Conservation (phyloP, 2,113 vertebrate genomes). For the Mionectes macconnelli region DNA sequence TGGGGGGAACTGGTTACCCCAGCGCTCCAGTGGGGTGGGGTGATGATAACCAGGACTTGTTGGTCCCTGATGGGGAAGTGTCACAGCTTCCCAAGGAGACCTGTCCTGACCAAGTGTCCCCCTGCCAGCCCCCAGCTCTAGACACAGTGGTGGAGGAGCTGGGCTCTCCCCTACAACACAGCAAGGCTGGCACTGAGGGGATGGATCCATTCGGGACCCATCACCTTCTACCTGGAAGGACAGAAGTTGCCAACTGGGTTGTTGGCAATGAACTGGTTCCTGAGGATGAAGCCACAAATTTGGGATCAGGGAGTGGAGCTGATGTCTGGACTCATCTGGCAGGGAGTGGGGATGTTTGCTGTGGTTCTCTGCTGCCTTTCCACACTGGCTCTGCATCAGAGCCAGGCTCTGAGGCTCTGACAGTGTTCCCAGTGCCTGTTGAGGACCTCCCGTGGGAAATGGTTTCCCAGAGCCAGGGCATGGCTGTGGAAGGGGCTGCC, state of each 20-base stretch:
- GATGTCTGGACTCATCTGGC: not conserved
- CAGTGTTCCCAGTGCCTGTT: not conserved
- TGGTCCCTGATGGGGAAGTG: slow-evolving; percentile 7
- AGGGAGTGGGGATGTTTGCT: not conserved
- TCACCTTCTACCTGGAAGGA: slow-evolving; percentile 17
- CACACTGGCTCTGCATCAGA: not conserved
- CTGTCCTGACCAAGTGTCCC: not conserved
- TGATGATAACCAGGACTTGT: slow-evolving; percentile 48
- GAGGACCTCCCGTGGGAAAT: not conserved
- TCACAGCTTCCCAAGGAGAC: not conserved
- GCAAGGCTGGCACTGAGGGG: not conserved
- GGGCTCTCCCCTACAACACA: slow-evolving; percentile 52
- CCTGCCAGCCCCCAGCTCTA: not conserved
- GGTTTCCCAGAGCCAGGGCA: not conserved
- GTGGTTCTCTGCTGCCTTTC: not conserved
- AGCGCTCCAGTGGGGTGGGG: not conserved
- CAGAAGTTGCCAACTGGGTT: not conserved
- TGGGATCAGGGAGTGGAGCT: slow-evolving; percentile 1
- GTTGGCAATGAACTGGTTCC: slow-evolving; percentile 19
- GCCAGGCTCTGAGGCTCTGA: not conserved
- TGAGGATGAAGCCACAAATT: not conserved
- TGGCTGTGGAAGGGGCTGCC: not conserved
- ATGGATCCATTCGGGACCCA: not conserved
- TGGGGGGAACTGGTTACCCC: not conserved
- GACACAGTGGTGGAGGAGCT: slow-evolving; percentile 43